Conservation (phyloP, 2,113 vertebrate genomes). For the Morphnarchus princeps region DNA sequence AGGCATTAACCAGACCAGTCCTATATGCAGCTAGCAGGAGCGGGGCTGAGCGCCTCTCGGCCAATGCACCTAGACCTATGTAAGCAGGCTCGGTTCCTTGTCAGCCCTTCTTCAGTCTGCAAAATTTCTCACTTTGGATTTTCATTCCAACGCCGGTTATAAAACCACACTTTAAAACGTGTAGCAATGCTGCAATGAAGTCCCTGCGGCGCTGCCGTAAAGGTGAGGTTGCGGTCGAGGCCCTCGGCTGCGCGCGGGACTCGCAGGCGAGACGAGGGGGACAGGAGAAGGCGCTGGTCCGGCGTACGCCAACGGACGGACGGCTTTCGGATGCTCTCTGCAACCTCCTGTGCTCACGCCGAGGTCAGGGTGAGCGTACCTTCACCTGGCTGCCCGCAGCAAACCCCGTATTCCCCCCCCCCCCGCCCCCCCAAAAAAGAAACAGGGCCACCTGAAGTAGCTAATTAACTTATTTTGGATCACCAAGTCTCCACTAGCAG, state of each 20-base stretch:
- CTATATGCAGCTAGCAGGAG: rapidly evolving
- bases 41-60: neutral
- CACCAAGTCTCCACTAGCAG: neutral
- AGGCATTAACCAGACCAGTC: rapidly evolving
- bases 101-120: neutral
- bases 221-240: neutral
- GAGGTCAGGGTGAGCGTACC: neutral
- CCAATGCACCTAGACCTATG: rapidly evolving
- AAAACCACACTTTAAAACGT: neutral
- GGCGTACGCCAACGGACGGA: rapidly evolving
- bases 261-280: rapidly evolving
- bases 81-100: neutral
- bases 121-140: neutral
- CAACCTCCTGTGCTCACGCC: neutral
- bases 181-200: neutral
- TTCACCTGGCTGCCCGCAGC: neutral
- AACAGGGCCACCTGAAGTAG: neutral
- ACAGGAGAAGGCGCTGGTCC: neutral
- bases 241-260: neutral
- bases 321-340: neutral
- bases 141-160: neutral
- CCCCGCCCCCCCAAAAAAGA: rapidly evolving
- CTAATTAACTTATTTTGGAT: neutral
- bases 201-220: neutral
- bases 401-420: neutral